Conservation (phyloP, 2,797 vertebrate species). For the Danio kyathit region DNA sequence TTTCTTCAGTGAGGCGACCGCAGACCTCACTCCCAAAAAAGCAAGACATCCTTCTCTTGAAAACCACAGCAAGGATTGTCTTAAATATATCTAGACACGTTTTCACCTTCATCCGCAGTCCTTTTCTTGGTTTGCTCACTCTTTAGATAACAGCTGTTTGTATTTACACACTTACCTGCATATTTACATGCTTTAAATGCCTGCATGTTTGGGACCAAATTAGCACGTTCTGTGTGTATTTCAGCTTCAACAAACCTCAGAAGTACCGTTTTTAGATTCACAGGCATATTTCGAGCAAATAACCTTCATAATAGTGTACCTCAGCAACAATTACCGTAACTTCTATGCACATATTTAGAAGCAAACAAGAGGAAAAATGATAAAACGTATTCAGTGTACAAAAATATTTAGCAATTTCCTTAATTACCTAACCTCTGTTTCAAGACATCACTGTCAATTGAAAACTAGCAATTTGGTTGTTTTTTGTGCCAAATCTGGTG, state of each 20-base stretch:
- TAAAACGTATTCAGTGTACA: neutral
- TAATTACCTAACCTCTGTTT: slow-evolving; percentile 31
- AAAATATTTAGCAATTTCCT: slow-evolving; percentile 31
- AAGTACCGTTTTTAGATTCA: slow-evolving; percentile 64
- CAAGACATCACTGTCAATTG: slow-evolving; percentile 51
- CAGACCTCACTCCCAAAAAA: slow-evolving; percentile 77
- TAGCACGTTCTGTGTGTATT: slow-evolving; percentile 67
- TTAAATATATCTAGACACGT: slow-evolving; percentile 33
- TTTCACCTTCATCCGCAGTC: slow-evolving; percentile 5
- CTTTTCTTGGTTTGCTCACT: neutral
- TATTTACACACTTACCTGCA: neutral
- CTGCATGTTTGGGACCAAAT: slow-evolving; percentile 31
- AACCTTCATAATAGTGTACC: slow-evolving; percentile 67
- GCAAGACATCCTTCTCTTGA: slow-evolving; percentile 59
- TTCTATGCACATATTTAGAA: slow-evolving; percentile 15
- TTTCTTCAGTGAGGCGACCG: slow-evolving; percentile 76
- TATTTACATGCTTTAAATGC: slow-evolving; percentile 32
- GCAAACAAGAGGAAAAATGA: slow-evolving; percentile 48
- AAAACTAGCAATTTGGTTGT: slow-evolving; percentile 74
- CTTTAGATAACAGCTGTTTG: slow-evolving; percentile 29
- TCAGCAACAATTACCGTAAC: slow-evolving; percentile 55
- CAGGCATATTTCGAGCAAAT: slow-evolving; percentile 74
- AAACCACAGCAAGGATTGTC: slow-evolving; percentile 36
- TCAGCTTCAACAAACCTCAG: slow-evolving; percentile 74
- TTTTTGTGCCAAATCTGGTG: slow-evolving; percentile 68